Conservation (phyloP, 53 echinoderm and acorn worm genomes). For the Stichopus horrens region DNA sequence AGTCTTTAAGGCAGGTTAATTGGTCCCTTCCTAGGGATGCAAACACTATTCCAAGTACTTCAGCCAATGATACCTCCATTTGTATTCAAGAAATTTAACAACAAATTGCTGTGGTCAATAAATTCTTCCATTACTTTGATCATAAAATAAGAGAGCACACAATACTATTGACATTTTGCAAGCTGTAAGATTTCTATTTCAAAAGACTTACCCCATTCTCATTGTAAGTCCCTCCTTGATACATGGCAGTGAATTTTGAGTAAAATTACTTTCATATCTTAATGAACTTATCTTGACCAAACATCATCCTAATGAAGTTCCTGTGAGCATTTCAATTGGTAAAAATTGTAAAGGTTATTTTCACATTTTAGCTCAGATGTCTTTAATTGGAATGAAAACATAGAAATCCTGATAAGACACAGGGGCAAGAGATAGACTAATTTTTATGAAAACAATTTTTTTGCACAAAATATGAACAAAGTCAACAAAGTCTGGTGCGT, state of each 20-base stretch:
- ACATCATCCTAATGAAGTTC: background rate
- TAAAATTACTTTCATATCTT: slow-evolving; percentile 21
- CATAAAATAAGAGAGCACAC: too few species aligned
- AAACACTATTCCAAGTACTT: too few species aligned
- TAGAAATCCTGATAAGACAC: slow-evolving; percentile 12
- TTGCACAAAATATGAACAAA: background rate
- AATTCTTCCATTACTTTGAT: too few species aligned
- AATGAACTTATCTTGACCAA: slow-evolving; percentile 52
- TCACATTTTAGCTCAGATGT: slow-evolving; percentile 5
- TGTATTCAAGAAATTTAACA: too few species aligned
- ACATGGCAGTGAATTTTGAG: background rate
- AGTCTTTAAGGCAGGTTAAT: too few species aligned
- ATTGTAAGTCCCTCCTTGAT: background rate
- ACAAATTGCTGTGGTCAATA: too few species aligned
- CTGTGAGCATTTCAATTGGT: background rate
- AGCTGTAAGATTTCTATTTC: too few species aligned
- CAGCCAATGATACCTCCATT: too few species aligned
- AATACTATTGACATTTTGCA: too few species aligned
- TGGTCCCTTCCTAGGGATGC: too few species aligned
- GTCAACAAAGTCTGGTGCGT: background rate
- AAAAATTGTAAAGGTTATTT: slow-evolving; percentile 31
- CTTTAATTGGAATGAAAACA: slow-evolving; percentile 36
- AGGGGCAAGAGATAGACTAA: slow-evolving; percentile 17
- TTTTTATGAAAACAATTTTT: slow-evolving; percentile 35
- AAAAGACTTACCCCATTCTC: too few species aligned